Evolutionary conservation across 2,113 vertebrate species (phyloP).

Genomic region (Melanostigma gelatinosum): DNA sequence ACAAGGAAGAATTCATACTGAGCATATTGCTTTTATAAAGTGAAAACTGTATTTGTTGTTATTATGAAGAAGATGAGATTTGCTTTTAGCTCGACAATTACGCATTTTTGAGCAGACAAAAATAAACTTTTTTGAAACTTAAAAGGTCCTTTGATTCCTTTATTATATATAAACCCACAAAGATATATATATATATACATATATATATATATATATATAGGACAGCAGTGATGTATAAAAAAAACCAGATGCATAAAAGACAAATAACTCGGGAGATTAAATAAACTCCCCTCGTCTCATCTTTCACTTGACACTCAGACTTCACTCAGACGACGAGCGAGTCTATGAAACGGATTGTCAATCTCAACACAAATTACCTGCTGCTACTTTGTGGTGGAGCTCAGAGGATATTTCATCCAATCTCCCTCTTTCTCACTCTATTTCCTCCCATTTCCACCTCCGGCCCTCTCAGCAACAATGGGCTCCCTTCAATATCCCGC

Average conservation of each 20-base stretch:
- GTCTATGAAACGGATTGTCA: constrained; percentile 23
- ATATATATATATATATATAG: background rate
- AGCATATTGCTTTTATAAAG: background rate
- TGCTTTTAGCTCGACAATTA: background rate
- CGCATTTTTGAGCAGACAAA: background rate
- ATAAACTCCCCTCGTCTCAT: background rate
- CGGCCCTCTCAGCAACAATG: constrained; percentile 27
- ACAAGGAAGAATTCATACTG: background rate
- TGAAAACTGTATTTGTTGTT: background rate
- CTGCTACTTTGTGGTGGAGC: constrained; percentile 14
- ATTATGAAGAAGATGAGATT: background rate
- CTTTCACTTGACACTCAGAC: constrained; percentile 3
- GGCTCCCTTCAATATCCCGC: constrained; percentile 1
- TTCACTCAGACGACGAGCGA: background rate
- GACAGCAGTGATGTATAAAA: background rate
- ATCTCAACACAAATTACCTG: constrained; percentile 50
- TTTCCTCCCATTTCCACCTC: constrained; percentile 45
- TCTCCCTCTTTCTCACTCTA: constrained; percentile 39
- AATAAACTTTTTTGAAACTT: background rate
- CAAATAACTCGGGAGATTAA: background rate
- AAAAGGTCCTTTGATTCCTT: background rate
- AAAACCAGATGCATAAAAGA: background rate
- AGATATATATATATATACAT: background rate
- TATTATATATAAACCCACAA: background rate
- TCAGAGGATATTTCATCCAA: constrained; percentile 61